These are phyloP conservation scores for Xestia rhomboidea DNA, from an alignment of 2,888 invertebrate species.

Conservation along the genomic window DNA sequence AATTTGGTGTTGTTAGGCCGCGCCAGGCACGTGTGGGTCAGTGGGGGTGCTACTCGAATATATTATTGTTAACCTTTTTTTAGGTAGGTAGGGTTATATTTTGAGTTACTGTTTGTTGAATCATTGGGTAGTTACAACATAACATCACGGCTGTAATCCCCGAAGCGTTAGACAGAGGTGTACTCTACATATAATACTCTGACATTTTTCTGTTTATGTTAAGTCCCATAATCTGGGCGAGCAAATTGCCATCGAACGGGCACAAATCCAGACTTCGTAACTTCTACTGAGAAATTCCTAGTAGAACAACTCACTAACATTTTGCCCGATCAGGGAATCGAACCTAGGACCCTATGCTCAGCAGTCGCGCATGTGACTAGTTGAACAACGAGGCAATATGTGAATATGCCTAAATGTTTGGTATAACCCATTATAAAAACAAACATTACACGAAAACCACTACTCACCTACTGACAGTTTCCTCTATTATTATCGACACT, in stretches of 20 bases:
- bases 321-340: not conserved
- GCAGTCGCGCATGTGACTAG: not conserved
- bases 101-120: not conserved
- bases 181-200: no score
- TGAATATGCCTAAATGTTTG: no score
- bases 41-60: slow-evolving; percentile 8
- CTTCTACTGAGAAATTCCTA: not conserved
- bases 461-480: slow-evolving; percentile 36
- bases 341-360: not conserved
- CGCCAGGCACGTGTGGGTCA: slow-evolving; percentile 46
- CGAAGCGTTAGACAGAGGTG: not conserved
- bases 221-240: no score
- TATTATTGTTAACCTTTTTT: slow-evolving; percentile 25
- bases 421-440: slow-evolving; percentile 5
- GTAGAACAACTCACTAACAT: not conserved
- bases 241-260: no score
- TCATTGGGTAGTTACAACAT: not conserved
- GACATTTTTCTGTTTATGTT: no score
- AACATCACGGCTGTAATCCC: not conserved
- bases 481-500: slow-evolving; percentile 39
- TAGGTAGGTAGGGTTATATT: not conserved
- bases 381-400: not conserved
- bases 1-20: slow-evolving; percentile 50
- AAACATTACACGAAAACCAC: slow-evolving; percentile 25
- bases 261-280: not conserved